Percentiles rank a stretch among this genome's conserved stretches.
Evolutionary conservation across 1,140 invertebrate species (phyloP).

Genomic region (Zaprionus ornatus): DNA sequence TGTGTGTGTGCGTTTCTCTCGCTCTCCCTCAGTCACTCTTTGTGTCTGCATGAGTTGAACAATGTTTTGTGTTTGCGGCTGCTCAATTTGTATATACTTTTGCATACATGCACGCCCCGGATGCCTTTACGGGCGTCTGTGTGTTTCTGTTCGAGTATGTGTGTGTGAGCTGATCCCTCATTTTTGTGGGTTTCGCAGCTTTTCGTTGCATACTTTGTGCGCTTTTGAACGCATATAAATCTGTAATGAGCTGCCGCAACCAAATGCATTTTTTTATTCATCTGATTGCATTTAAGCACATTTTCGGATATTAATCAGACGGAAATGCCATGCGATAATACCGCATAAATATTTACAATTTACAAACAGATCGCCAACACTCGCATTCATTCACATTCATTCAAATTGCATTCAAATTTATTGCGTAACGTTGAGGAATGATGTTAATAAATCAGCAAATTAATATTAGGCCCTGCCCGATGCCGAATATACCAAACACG

Average conservation of each 20-base stretch:
- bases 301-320: conserved; percentile 31
- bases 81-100: conserved; percentile 27
- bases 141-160: conserved; percentile 5
- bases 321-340: conserved; percentile 17
- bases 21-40: not conserved
- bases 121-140: not conserved
- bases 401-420: conserved; percentile 79
- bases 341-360: conserved; percentile 50
- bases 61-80: conserved; percentile 50
- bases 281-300: conserved; percentile 36
- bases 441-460: conserved; percentile 75
- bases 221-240: conserved; percentile 36
- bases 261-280: conserved; percentile 36
- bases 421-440: conserved; percentile 50
- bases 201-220: conserved; percentile 34
- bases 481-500: conserved; percentile 9
- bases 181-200: conserved; percentile 54
- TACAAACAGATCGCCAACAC: conserved; percentile 16
- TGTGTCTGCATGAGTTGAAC: conserved; percentile 33
- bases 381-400: conserved; percentile 58
- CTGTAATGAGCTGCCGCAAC: conserved; percentile 39
- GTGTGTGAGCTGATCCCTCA: conserved; percentile 36
- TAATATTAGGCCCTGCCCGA: conserved; percentile 57
- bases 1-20: not conserved
- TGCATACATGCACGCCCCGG: not conserved